Evolutionary conservation across 2,797 vertebrate species (phyloP), one percentile per base, ranked within the genome.

Genomic region (Mastacembelus armatus): DNA sequence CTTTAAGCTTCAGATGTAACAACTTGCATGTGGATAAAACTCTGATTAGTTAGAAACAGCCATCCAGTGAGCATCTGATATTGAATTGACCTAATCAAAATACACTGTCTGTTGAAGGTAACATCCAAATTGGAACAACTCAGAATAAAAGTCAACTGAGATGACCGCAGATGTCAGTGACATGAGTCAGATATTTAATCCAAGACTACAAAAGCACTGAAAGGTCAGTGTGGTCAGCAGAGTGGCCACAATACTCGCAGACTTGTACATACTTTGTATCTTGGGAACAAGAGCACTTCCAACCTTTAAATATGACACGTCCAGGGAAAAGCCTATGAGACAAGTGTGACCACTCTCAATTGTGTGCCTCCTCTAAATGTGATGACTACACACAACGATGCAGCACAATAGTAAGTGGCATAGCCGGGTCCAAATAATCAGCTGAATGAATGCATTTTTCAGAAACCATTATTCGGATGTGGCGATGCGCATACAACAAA

Each of bases 401-500:
- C 65, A 5, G 67, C 76, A 80, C 84, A 86, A 86, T 85, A 81
- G 81, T 90, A 88, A 91, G 90, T 87, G 80, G 84, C 84, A 82
- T 84, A 85, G 87, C 88, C 40, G 60, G 77, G 80, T 86, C 85
- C 87, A 83, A 89, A 91, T 91, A 89, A 90, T 91, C 91, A 91
- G 89, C 85, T 88, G 87, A 92, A 92, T 93, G 86, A 89, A 92
- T 86, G 88, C 91, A 84, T 93, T 91, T 92, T 90, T 93, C 90
- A 88, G 82, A 88, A 86, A 75, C 88, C 85, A 92, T 93, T 94
- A 92, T 94, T 88, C 81, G 83, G 89, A 91, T 91, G 87, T 87
- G 86, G 87, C 57, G 79, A 88, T 71, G 77, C 67, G 74, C 84
- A n/a, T 85, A 89, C 92, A 91, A 87, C 87, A 89, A 89, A 91